These are phyloP conservation scores for Pithys albifrons DNA, from an alignment of 2,113 vertebrate species.

Conservation along the genomic window DNA sequence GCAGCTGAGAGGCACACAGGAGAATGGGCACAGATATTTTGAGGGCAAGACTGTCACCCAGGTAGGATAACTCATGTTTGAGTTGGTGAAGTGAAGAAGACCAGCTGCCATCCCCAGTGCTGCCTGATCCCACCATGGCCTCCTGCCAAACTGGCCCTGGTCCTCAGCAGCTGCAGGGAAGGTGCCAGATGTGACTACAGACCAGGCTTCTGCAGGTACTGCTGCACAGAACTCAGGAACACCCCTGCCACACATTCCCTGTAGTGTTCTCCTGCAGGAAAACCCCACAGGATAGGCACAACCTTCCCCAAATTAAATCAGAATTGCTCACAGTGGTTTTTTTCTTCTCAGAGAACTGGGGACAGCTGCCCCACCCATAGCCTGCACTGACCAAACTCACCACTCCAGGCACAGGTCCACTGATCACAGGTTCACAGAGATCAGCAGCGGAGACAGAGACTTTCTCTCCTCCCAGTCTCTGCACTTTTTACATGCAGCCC, in stretches of 20 bases:
- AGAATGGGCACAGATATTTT: background rate
- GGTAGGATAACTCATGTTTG: background rate
- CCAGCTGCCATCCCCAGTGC: rapidly evolving
- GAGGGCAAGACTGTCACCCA: background rate
- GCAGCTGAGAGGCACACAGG: background rate
- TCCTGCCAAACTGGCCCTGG: background rate
- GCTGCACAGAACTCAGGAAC: background rate
- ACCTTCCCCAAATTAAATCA: background rate
- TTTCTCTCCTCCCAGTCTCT: background rate
- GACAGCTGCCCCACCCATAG: background rate
- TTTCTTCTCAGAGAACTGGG: background rate
- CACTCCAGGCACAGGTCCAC: background rate
- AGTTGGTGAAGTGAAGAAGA: background rate
- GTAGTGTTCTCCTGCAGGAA: background rate
- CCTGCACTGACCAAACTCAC: background rate
- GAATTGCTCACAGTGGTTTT: background rate
- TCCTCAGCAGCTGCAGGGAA: background rate
- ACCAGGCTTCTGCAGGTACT: background rate
- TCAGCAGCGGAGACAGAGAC: background rate
- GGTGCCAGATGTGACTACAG: background rate
- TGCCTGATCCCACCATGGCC: background rate
- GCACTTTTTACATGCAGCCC: background rate
- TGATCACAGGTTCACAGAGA: background rate
- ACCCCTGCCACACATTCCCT: background rate
- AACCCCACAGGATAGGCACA: background rate